Conservation (phyloP, 53 echinoderm and acorn worm genomes). For the Holothuria leucospilota region DNA sequence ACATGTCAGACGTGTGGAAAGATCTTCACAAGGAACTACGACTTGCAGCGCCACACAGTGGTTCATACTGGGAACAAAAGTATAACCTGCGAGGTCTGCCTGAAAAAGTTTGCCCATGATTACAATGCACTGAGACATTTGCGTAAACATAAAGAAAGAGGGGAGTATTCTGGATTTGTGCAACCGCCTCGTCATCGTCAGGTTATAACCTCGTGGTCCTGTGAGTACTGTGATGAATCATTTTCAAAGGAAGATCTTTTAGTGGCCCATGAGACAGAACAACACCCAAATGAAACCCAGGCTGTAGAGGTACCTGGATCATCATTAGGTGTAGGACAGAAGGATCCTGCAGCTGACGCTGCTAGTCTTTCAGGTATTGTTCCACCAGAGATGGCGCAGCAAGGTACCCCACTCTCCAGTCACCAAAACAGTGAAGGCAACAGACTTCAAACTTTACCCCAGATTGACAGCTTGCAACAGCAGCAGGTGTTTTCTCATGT, state of each 20-base stretch:
- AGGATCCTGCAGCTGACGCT: not conserved
- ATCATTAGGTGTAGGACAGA: too few relatives aligned
- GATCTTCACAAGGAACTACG: slow-evolving; percentile 83
- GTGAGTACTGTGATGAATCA: slow-evolving; percentile 84
- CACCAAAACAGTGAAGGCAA: slow-evolving; percentile 7
- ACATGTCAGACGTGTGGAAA: slow-evolving; percentile 82
- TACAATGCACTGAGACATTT: slow-evolving; percentile 90
- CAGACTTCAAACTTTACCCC: not conserved
- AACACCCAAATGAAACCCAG: slow-evolving; percentile 15
- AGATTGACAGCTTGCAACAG: not conserved
- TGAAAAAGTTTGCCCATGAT: slow-evolving; percentile 90
- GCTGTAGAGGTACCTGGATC: not conserved
- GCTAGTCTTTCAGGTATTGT: not conserved
- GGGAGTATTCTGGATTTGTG: slow-evolving; percentile 73
- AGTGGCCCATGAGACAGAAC: slow-evolving; percentile 62
- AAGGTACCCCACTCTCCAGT: not conserved
- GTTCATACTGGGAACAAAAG: slow-evolving; percentile 96
- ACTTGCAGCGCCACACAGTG: slow-evolving; percentile 88
- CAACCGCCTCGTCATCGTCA: slow-evolving; percentile 52
- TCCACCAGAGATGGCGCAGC: not conserved
- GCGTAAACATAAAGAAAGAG: slow-evolving; percentile 84
- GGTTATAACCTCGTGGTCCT: slow-evolving; percentile 63
- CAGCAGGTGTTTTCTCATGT: not conserved
- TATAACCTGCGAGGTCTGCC: slow-evolving; percentile 88
- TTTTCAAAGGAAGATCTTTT: slow-evolving; percentile 83